phyloP scores from a whole-genome alignment of 1,140 invertebrate species.

The Drosophila bifasciata region DNA sequence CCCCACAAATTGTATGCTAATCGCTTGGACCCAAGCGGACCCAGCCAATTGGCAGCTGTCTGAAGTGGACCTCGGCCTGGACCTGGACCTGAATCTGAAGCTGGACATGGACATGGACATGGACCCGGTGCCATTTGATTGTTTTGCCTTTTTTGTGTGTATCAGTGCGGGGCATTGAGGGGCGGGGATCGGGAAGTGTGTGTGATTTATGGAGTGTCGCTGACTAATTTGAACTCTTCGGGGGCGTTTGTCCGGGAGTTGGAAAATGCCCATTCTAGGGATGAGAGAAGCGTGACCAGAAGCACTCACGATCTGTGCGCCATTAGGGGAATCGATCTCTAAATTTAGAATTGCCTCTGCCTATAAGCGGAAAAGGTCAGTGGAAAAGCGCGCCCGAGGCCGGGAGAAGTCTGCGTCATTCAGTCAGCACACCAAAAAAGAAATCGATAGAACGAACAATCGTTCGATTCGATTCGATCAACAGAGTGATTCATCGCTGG shows the following conservation, averaged over 20 bases:
- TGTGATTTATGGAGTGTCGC: conserved; percentile 79
- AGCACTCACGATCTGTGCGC: conserved; percentile 12
- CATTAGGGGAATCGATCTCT: neutral
- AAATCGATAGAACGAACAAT: conserved; percentile 36
- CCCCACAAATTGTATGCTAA: conserved; percentile 66
- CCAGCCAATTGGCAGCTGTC: conserved; percentile 57
- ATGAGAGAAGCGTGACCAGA: conserved; percentile 32
- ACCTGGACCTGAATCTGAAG: neutral
- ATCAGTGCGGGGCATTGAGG: neutral
- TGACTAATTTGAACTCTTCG: conserved; percentile 74
- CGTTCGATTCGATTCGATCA: conserved; percentile 27
- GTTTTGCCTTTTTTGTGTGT: conserved; percentile 25
- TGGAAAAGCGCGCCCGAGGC: conserved; percentile 1
- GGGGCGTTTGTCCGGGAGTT: conserved; percentile 60
- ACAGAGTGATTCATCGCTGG: conserved; percentile 3
- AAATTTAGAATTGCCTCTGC: conserved; percentile 14
- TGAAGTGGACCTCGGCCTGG: conserved; percentile 29
- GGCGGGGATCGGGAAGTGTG: conserved; percentile 37
- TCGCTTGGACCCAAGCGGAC: conserved; percentile 46
- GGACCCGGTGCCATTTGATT: conserved; percentile 33
- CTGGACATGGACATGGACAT: conserved; percentile 12
- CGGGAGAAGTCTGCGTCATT: conserved; percentile 5
- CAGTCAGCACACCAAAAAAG: conserved; percentile 4
- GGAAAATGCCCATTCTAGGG: conserved; percentile 48
- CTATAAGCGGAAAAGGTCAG: conserved; percentile 34